Conservation (phyloP, 2,797 vertebrate species). For the Sardinella longiceps region DNA sequence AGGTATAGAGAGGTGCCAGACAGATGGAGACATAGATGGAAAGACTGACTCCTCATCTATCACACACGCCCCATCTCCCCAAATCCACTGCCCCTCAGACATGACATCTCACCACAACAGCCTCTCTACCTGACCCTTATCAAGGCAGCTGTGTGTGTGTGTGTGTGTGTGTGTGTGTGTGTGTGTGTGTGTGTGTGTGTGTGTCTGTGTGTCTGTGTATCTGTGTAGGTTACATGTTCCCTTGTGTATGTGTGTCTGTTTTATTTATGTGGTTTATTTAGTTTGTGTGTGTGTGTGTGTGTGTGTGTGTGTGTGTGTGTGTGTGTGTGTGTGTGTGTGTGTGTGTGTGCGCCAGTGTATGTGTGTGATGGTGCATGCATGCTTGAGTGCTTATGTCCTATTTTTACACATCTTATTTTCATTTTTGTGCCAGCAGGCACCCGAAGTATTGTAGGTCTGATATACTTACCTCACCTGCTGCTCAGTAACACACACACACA, state of each 20-base stretch:
- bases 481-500: background rate
- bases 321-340: conserved; percentile 1
- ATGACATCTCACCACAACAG: background rate
- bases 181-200: background rate
- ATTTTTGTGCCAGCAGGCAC: background rate
- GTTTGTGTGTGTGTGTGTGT: background rate
- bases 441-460: background rate
- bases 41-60: conserved; percentile 36
- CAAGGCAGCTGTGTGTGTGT: background rate
- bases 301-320: background rate
- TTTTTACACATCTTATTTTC: background rate
- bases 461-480: background rate
- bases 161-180: background rate
- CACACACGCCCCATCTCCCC: conserved; percentile 9
- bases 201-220: background rate
- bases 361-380: background rate
- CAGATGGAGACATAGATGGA: conserved; percentile 37
- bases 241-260: background rate
- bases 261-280: too few species aligned
- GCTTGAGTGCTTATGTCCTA: background rate
- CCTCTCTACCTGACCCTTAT: background rate
- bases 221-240: too few species aligned
- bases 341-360: background rate
- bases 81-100: background rate
- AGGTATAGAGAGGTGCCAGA: conserved; percentile 21